Percentiles rank a stretch among this genome's conserved stretches.
phyloP scores from a whole-genome alignment of 2,113 vertebrate genomes.

The Galbula dea region DNA sequence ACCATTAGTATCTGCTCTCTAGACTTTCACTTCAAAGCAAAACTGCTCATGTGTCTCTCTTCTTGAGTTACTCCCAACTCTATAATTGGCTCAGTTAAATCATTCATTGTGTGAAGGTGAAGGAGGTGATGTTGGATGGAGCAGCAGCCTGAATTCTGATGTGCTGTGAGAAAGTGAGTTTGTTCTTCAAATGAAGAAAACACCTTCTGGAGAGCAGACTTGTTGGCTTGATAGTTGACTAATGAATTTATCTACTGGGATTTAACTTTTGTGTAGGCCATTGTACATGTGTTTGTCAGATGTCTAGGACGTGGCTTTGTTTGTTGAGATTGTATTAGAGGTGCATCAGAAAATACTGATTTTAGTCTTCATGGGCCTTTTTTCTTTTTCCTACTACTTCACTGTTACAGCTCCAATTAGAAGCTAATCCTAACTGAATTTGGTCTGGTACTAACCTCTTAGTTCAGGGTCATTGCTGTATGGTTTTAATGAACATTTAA shows the following conservation, averaged over 20 bases:
- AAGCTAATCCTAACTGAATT: not conserved
- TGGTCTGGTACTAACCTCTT: not conserved
- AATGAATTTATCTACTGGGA: not conserved
- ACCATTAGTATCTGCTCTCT: not conserved
- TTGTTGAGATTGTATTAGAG: not conserved
- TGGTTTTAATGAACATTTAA: not conserved
- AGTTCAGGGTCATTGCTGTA: not conserved
- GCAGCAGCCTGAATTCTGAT: not conserved
- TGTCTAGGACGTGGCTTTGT: not conserved
- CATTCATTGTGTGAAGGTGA: not conserved
- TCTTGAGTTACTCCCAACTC: not conserved
- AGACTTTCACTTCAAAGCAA: not conserved
- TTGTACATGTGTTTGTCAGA: not conserved
- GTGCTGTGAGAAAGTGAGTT: not conserved
- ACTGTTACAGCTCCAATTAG: not conserved
- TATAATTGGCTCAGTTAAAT: not conserved
- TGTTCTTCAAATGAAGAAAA: not conserved
- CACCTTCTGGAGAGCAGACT: not conserved
- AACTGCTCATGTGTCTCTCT: not conserved
- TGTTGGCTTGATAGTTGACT: not conserved
- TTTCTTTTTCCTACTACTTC: not conserved
- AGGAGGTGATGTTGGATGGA: not conserved
- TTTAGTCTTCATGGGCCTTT: not conserved
- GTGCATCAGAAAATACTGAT: not conserved
- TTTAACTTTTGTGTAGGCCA: not conserved